Base-by-base conservation (phyloP, 2,113 vertebrate species). In the Hypanus sabinus region DNA sequence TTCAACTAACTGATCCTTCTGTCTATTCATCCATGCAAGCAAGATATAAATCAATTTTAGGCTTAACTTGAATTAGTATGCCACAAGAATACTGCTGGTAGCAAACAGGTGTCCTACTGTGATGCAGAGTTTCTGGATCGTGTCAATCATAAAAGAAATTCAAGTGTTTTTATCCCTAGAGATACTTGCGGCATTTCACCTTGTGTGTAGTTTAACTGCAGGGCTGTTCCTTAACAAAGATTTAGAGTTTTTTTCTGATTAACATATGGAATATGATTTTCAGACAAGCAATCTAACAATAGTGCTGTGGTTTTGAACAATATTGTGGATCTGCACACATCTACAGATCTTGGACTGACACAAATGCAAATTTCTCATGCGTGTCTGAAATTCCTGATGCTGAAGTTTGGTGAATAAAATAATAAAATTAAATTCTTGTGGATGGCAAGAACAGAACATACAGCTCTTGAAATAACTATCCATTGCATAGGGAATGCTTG, bases 261-360 rank as follows among this genome's bases (percentile, higher is more conserved):
- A 57, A 88, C 83, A 88, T 88, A 88, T 62, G 27, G 83, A 88
- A 60, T n/a, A 60, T n/a, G 27, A 88, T 88, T 88, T n/a, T 24
- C 12, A 30, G 22, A 16, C 27, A 88, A n/a, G 57, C 14, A 62
- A 30, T 62, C 24, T 62, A 62, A n/a, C 38, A 83, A 80, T 10
- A 83, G 38, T 46, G 46, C 27, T 10, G 38, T 46, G 14, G 27
- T n/a, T 62, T 11, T 88, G 55, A 88, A 70, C 68, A 12, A 70
- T 70, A 88, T 62, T 62, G 27, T 11, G 27, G 46, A 30, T 87
- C 68, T 87, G 5, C 55, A 30, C 55, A 24, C 0, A 87, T 27
- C 10, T 16, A n/a, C 83, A 87, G 55, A 57, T 24, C 81, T 60
- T 10, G 57, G 55, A 60, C 5, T 88, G 83, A 2, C 60, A 5